Base-by-base conservation (phyloP, 1,140 invertebrate genomes). In the Lordiphosa collinella region DNA sequence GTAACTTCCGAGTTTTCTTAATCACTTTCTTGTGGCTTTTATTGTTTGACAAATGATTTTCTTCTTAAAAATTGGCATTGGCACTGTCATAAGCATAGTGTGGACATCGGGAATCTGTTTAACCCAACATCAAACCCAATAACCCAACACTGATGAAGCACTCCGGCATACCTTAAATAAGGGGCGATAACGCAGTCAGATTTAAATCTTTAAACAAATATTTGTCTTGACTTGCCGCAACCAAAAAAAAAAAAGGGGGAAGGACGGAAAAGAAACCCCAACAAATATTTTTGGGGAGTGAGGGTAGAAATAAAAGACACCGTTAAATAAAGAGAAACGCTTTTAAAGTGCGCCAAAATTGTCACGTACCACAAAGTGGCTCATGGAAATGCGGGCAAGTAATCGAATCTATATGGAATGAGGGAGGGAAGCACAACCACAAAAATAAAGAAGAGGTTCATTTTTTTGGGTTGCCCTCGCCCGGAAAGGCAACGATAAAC, bases 191-290 rank as follows among this genome's bases (percentile, higher is more conserved):
- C 47, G 61, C 55, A 59, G 53, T 38, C 73, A 85, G 80, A 85
- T 85, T 67, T 40, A 60, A 86, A 85, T 85, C 80, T 75, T 48
- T 48, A 14, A 51, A 51, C 73, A 87, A 87, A 87, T 87, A 87
- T 87, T 86, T 87, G 62, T 9, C 25, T 49, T 79, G 84, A 87
- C 65, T 86, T 48, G 55, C 38, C 18, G 25, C 6, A 38, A 25
- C 13, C 4, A 7, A 47, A 13, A 46, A 40, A 22, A 4, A 50
- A 22, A 34, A 38, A 18, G 51, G 51, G 48, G 18, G 53, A 44
- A 14, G 32, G 12, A 29, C 12, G 18, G 41, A 12, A 22, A 38
- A 34, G 58, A 67, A 46, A 58, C 51, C 58, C 53, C 7, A 16
- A 12, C n/a, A 67, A 41, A 14, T 41, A 59, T 35, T 52, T 59